phyloP scores from a whole-genome alignment of 2,113 vertebrate genomes.

The Sigmodon hispidus region DNA sequence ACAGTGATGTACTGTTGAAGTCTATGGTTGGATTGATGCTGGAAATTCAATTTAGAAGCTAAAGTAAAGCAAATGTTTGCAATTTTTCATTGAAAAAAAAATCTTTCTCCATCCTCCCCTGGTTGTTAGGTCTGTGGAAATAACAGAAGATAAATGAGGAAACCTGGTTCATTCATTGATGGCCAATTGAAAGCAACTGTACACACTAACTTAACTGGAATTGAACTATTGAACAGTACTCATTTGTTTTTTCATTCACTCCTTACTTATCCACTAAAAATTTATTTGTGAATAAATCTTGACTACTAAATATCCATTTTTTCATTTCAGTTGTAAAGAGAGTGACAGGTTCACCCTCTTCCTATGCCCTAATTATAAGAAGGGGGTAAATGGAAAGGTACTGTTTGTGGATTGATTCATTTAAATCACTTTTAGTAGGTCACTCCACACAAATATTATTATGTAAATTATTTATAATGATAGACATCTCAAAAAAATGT shows the following conservation, averaged over 20 bases:
- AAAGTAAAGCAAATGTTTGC: conserved; percentile 51
- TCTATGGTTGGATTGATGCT: conserved; percentile 59
- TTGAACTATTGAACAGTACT: background rate
- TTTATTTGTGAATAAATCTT: background rate
- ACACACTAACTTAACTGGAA: background rate
- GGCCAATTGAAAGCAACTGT: background rate
- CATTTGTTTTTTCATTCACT: background rate
- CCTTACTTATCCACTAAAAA: background rate
- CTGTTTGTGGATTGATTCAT: background rate
- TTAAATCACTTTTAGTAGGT: background rate
- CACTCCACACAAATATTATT: background rate
- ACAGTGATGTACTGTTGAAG: conserved; percentile 46
- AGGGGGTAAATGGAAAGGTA: background rate
- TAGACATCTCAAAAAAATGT: conserved; percentile 19
- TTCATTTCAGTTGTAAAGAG: conserved; percentile 44
- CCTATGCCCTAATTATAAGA: background rate
- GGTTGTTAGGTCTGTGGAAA: conserved; percentile 21
- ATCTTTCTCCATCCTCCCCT: background rate
- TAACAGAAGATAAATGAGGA: conserved; percentile 36
- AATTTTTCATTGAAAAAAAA: conserved; percentile 21
- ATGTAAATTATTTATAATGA: background rate
- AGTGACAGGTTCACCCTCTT: background rate
- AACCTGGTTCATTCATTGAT: background rate
- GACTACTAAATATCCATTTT: conserved; percentile 1
- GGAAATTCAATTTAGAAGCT: conserved; percentile 68